Conservation (phyloP, 1,140 invertebrate species). For the Trissolcus basalis region DNA sequence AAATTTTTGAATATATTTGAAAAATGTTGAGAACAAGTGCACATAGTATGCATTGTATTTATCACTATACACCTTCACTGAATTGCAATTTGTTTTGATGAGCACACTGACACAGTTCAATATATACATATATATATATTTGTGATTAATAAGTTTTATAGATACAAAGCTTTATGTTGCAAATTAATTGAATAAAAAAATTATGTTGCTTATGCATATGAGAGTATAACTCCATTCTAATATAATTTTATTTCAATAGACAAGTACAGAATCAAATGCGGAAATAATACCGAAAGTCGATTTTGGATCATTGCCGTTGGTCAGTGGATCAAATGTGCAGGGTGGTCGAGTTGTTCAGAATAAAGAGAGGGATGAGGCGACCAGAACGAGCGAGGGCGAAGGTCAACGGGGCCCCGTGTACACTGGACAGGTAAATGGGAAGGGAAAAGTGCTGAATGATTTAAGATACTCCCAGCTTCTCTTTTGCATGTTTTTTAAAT, state of each 20-base stretch:
- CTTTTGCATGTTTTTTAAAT: constrained; percentile 43
- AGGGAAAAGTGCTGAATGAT: constrained; percentile 56
- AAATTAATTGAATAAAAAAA: too few species aligned
- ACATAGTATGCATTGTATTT: too few species aligned
- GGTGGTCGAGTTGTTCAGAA: constrained; percentile 69
- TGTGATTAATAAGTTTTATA: too few species aligned
- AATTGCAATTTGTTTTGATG: too few species aligned
- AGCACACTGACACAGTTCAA: too few species aligned
- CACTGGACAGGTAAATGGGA: constrained; percentile 72
- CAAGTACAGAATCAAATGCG: constrained; percentile 56
- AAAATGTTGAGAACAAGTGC: too few species aligned
- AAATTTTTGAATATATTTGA: too few species aligned
- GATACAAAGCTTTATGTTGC: too few species aligned
- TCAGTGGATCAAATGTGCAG: constrained; percentile 52
- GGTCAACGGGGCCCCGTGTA: constrained; percentile 71
- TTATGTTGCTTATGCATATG: too few species aligned
- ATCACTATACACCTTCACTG: too few species aligned
- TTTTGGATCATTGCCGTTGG: constrained; percentile 43
- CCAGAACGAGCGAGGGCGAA: constrained; percentile 64
- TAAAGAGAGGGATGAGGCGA: constrained; percentile 66
- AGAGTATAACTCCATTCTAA: too few species aligned
- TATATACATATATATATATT: too few species aligned
- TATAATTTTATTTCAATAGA: neutral
- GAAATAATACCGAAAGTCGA: constrained; percentile 50
- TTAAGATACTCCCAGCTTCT: constrained; percentile 52